These are phyloP conservation scores for Neofelis nebulosa DNA, from an alignment of 2,113 vertebrate species.

Conservation along the genomic window DNA sequence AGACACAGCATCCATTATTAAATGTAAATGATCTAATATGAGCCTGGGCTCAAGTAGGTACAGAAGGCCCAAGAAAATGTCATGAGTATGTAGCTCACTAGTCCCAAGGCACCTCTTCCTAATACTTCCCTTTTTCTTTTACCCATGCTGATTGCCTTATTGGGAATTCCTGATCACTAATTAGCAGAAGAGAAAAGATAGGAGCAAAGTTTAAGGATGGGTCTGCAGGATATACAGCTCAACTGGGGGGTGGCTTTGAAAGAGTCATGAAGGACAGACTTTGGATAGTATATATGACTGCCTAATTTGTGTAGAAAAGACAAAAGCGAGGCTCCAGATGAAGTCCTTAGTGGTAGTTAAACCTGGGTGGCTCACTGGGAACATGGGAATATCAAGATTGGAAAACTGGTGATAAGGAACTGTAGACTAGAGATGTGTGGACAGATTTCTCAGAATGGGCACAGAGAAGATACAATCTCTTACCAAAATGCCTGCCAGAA, in stretches of 20 bases:
- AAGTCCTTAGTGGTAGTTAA: neutral
- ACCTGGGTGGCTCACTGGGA: neutral
- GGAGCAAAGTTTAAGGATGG: neutral
- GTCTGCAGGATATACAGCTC: neutral
- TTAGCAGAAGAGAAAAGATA: neutral
- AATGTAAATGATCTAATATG: neutral
- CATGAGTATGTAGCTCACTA: neutral
- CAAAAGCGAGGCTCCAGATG: neutral
- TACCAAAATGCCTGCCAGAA: neutral
- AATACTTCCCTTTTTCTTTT: neutral
- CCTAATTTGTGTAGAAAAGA: neutral
- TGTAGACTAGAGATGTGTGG: too few relatives aligned
- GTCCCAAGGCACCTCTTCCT: neutral
- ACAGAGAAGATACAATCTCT: neutral
- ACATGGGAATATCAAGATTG: neutral
- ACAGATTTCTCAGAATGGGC: neutral
- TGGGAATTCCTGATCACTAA: neutral
- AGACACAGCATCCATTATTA: neutral
- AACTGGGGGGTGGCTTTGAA: neutral
- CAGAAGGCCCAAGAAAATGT: neutral
- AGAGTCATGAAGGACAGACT: neutral
- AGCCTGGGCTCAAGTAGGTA: neutral
- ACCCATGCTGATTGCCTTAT: neutral
- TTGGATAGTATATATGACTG: neutral
- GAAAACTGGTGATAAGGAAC: neutral